phyloP scores from a whole-genome alignment of 2,113 vertebrate genomes.

The Catagonus wagneri region DNA sequence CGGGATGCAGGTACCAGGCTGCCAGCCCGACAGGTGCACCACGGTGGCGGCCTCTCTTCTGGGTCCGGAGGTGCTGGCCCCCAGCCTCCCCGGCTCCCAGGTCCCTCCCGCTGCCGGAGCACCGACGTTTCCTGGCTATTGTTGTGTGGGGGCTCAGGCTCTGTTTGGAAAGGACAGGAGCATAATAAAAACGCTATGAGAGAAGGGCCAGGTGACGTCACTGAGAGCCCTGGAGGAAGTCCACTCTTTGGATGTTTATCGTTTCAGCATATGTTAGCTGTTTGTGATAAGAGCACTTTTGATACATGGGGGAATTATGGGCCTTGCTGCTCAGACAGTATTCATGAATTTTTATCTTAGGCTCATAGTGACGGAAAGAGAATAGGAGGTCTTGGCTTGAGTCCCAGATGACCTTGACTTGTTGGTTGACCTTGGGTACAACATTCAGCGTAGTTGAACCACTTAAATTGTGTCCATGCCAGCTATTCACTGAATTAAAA shows the following conservation, averaged over 20 bases:
- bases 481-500: conserved; percentile 1
- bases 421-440: conserved; percentile 56
- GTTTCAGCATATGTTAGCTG: conserved; percentile 80
- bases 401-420: conserved; percentile 69
- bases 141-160: background rate
- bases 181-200: conserved; percentile 82
- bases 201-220: conserved; percentile 82
- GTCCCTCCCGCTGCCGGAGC: conserved; percentile 45
- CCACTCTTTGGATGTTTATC: conserved; percentile 84
- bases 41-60: background rate
- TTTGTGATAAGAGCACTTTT: conserved; percentile 87
- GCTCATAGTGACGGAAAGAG: conserved; percentile 55
- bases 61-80: background rate
- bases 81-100: conserved; percentile 44
- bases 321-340: conserved; percentile 60
- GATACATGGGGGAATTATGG: conserved; percentile 64
- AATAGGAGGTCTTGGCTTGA: conserved; percentile 71
- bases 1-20: background rate
- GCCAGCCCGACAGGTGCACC: background rate
- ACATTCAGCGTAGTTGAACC: conserved; percentile 44
- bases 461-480: conserved; percentile 48
- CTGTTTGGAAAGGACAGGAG: conserved; percentile 73
- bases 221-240: conserved; percentile 82
- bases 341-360: conserved; percentile 73
- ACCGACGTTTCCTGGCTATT: conserved; percentile 74